Evolutionary conservation across 2,113 vertebrate genomes (phyloP), one percentile per base, ranked within the genome.

Genomic region (Lynx canadensis): DNA sequence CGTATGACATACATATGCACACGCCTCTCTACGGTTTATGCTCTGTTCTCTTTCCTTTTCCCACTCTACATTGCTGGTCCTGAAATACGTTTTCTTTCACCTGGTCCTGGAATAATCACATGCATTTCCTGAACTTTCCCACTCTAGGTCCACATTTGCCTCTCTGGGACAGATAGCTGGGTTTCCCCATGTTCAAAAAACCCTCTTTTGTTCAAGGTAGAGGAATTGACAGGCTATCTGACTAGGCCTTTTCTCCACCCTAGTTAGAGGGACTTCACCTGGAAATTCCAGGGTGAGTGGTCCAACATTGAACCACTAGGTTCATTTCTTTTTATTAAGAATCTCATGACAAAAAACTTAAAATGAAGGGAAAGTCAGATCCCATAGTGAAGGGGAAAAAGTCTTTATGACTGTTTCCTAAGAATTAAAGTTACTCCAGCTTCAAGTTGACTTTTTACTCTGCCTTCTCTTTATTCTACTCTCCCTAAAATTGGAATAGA

Each of bases 311-410:
- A 38, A 84, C 45, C 27, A 89, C 7, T 29, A 78, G 36, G 45
- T 55, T 95, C 19, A 82, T 80, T 86, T 52, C 33, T 87, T 57
- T 81, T 80, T 48, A 76, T 41, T 79, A n/a, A 78, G 57, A 79
- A 95, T 65, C 80, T 84, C 38, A 94, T 19, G 33, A 74, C 38
- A 63, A 94, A 79, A 96, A 74, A 81, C 23, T 82, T 82, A 38
- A 96, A 92, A 90, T 38, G 38, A 45, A 96, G 31, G 52, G 6
- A 96, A 95, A 83, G 60, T 91, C 74, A 95, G 81, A 96, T 57
- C 19, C 57, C 65, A 92, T 16, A 65, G n/a, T 31, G 73, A 3
- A 81, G 18, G 74, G 50, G 60, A 10, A 21, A 65, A 92, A 71
- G 21, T 38, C 3, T 87, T 89, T 60, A 87, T 69, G 27, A 89